Conservation (phyloP, 2,113 vertebrate genomes). For the Tetraodon nigroviridis region DNA sequence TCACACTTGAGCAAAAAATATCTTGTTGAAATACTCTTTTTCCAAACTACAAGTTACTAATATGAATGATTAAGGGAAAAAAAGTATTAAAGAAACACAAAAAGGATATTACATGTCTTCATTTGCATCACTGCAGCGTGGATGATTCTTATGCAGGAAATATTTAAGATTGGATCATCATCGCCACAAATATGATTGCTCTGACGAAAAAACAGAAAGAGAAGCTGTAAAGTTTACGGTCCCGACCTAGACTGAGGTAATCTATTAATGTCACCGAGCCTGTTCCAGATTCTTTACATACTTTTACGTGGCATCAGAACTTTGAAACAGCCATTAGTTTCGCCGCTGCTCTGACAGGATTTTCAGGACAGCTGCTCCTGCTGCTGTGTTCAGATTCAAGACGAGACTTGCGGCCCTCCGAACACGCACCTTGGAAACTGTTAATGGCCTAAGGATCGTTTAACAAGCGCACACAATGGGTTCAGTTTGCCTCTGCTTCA, state of each 20-base stretch:
- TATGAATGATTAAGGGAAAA: too few species aligned
- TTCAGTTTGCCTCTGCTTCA: conserved; percentile 33
- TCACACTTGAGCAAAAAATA: too few species aligned
- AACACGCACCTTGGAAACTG: conserved; percentile 25
- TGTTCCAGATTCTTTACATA: not conserved
- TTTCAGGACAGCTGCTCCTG: conserved; percentile 14
- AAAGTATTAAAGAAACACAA: too few species aligned
- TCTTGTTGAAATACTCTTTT: too few species aligned
- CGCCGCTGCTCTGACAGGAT: conserved; percentile 15
- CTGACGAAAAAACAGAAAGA: not conserved
- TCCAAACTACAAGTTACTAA: too few species aligned
- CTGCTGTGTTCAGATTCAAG: conserved; percentile 34
- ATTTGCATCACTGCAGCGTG: too few species aligned
- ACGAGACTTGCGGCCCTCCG: conserved; percentile 45
- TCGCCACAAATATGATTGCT: too few species aligned
- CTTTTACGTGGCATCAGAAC: not conserved
- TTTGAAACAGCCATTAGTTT: conserved; percentile 12
- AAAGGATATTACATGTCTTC: too few species aligned
- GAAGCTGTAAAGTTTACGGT: too few species aligned
- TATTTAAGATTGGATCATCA: too few species aligned
- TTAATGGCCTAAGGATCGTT: conserved; percentile 46
- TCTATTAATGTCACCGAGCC: not conserved
- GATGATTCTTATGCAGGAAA: too few species aligned
- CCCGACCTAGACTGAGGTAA: not conserved
- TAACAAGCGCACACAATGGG: conserved; percentile 42